These are phyloP conservation scores for Apamea anceps DNA, from an alignment of 2,888 invertebrate genomes.

Conservation along the genomic window DNA sequence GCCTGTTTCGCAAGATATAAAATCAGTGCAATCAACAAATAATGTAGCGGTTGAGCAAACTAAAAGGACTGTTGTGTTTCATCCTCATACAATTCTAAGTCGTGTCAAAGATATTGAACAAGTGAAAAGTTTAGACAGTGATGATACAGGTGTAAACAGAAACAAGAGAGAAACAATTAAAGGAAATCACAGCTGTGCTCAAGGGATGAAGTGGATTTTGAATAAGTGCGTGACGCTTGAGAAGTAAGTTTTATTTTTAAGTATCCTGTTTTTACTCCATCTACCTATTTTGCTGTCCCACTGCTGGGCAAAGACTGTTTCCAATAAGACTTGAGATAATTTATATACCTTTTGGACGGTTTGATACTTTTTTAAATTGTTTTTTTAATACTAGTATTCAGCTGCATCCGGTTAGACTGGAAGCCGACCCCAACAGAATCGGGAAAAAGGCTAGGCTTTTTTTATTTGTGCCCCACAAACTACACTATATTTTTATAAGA, in stretches of 20 bases:
- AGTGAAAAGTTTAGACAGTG: not conserved
- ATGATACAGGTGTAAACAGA: not conserved
- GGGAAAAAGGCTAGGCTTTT: too few relatives aligned
- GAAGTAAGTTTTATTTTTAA: slow-evolving; percentile 11
- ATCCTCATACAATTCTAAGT: not conserved
- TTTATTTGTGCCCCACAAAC: too few relatives aligned
- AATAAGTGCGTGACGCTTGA: not conserved
- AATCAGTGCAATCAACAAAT: slow-evolving; percentile 9
- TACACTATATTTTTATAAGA: too few relatives aligned
- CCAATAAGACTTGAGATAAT: not conserved
- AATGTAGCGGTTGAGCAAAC: too few relatives aligned
- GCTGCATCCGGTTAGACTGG: too few relatives aligned
- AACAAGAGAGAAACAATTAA: not conserved
- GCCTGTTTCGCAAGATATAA: not conserved
- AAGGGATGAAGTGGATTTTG: not conserved
- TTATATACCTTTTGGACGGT: not conserved
- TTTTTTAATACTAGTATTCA: too few relatives aligned
- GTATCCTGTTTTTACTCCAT: not conserved
- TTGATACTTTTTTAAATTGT: not conserved
- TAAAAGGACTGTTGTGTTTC: not conserved
- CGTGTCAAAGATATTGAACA: not conserved
- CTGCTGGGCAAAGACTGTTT: too few relatives aligned
- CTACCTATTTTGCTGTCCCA: not conserved
- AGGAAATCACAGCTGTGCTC: not conserved
- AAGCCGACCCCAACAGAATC: too few relatives aligned